Base-by-base conservation (phyloP, 2,113 vertebrate species). In the Craseonycteris thonglongyai region DNA sequence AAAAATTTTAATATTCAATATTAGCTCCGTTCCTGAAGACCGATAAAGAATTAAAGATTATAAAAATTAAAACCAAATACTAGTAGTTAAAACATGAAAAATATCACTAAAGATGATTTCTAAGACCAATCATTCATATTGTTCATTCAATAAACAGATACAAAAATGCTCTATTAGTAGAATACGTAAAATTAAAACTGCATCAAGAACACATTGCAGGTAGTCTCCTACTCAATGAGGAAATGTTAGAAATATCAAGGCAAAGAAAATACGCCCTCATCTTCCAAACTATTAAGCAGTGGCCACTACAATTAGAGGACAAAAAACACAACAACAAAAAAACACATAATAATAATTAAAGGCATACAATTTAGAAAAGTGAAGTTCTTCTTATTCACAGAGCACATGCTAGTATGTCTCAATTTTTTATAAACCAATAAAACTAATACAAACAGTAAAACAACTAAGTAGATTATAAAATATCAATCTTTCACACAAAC, bases 371-470 rank as follows among this genome's bases (percentile, higher is more conserved):
- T 82, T 89, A 63, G 28, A 79, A 89, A 89, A 93, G 26, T 84
- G 80, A 87, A 95, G 61, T 8, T 75, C 66, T 19, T 7, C 40
- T 30, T 88, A 58, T 83, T 65, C 90, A n/a, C 18, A 95, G 40
- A 92, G 93, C 18, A 40, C 40, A 75, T 28, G 19, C 30, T 84
- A 71, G 11, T 76, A 83, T 8, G 28, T 24, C 42, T 76, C 86
- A 58, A 89, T 26, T 3, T 59, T 58, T 51, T 75, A 58, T n/a
- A 5, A 84, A 74, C 71, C 54, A 69, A 78, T 13, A 93, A 93
- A 94, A 83, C 47, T 38, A 87, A 93, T 51, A 88, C 3, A 88
- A 96, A 61, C 14, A 66, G 28, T 89, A 90, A 91, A 93, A 95
- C 22, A 90, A 66, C 24, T 94, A 6, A 40, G 16, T 30, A 88